Evolutionary conservation across 2,888 invertebrate genomes (phyloP).

Genomic region (Kuschelorhynchus macadamiae): DNA sequence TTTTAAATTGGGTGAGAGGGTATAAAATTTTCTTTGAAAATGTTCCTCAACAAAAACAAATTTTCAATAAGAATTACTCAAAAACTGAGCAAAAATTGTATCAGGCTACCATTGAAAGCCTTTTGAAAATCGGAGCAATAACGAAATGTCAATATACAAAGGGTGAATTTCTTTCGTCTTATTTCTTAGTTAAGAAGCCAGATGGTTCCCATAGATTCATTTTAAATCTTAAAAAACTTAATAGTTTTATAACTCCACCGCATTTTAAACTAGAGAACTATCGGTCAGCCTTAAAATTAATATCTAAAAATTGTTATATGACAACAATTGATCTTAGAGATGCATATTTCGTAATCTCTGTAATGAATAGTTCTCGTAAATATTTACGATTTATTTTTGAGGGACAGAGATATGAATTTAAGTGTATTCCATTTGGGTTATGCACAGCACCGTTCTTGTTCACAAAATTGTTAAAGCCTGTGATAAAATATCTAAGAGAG

Average conservation of each 20-base stretch:
- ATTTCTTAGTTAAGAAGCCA: background rate
- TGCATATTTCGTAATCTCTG: constrained; percentile 50
- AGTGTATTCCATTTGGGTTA: constrained; percentile 53
- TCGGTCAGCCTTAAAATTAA: constrained; percentile 48
- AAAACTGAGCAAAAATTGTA: too few species aligned
- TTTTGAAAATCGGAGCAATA: too few species aligned
- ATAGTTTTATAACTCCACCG: constrained; percentile 46
- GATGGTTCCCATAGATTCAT: constrained; percentile 42
- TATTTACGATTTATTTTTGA: constrained; percentile 52
- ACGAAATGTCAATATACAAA: too few species aligned
- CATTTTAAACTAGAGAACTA: constrained; percentile 56
- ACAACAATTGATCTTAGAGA: background rate
- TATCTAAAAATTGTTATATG: constrained; percentile 34
- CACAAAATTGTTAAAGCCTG: constrained; percentile 56
- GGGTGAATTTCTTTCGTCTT: too few species aligned
- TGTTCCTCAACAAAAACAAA: background rate
- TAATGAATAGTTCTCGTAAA: constrained; percentile 41
- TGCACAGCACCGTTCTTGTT: constrained; percentile 51
- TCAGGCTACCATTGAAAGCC: too few species aligned
- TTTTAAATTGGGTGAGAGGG: background rate
- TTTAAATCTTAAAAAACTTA: constrained; percentile 52
- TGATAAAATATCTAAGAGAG: background rate
- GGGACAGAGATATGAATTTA: constrained; percentile 50
- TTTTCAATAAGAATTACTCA: too few species aligned
- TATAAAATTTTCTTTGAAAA: background rate